Base-by-base conservation (phyloP, 2,888 invertebrate species). In the Harpalus rubripes region DNA sequence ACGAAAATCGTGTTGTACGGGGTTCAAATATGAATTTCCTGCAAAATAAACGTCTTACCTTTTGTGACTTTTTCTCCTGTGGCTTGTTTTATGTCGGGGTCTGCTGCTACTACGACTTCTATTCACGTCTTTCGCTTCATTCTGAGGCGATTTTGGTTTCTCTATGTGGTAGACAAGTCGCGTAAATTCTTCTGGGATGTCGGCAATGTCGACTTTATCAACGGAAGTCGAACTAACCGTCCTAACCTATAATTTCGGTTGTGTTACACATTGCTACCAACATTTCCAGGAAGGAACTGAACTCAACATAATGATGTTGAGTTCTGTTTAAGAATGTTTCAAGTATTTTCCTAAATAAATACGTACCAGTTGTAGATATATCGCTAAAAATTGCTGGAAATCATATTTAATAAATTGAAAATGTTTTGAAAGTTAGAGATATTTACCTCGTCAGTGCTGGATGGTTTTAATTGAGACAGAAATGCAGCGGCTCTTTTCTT, bases 401-500 rank as follows among this genome's bases (percentile, higher is more conserved):
- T 65, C 12, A 44, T 74, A 16, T 44, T 8, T 16, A 74, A 74
- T 18, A 44, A 44, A 15, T 44, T 63, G 8, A 10, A 74, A 74
- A 44, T 74, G 18, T 18, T 74, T 7, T 10, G 7, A 4, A 18
- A 72, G 7, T 76, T 18, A 12, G 8, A 7, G 1, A 76, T 52
- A 76, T 16, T 76, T 84, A 84, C 84, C 76, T 84, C 84, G 26
- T 82, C 81, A 6, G 10, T 39, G 5, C 15, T 56, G 26, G 52
- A 56, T 15, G 26, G 87, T 89, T 15, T n/a, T 90, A 87, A 86
- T 88, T 86, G 92, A 90, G 87, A 94, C 91, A 89, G 93, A 90
- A 98, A 97, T 89, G 96, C 95, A 8, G 96, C 95, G 0, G 97
- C 97, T 87, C 96, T 95, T 32, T 94, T 94, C 87, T 96, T 95